Evolutionary conservation across 2,888 invertebrate genomes (phyloP).

Genomic region (Chloromyia formosa): DNA sequence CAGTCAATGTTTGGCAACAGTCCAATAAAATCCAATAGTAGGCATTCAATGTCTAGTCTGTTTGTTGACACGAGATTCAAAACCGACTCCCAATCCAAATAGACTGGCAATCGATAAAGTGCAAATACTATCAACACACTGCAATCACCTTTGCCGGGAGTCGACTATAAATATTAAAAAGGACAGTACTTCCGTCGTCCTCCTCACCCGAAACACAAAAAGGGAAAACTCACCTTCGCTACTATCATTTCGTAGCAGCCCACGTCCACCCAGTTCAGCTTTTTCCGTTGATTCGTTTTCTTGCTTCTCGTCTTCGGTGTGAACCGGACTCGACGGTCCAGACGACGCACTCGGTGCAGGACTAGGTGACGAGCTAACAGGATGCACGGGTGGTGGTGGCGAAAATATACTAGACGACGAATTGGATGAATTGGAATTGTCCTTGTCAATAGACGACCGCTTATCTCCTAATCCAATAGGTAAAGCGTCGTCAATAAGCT

Average conservation of each 20-base stretch:
- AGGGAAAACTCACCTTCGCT: conserved; percentile 59
- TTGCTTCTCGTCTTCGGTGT: conserved; percentile 67
- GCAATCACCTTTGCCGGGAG: not conserved
- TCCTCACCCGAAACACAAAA: not conserved
- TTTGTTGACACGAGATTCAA: not conserved
- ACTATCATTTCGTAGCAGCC: conserved; percentile 54
- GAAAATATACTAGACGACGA: conserved; percentile 50
- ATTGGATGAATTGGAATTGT: conserved; percentile 22
- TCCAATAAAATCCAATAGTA: conserved; percentile 4
- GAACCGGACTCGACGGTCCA: conserved; percentile 64
- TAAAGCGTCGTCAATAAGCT: conserved; percentile 52
- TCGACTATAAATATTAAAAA: too few species aligned
- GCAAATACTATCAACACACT: conserved; percentile 17
- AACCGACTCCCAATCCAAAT: not conserved
- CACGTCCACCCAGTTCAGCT: conserved; percentile 57
- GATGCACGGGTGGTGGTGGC: conserved; percentile 51
- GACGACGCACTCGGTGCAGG: conserved; percentile 62
- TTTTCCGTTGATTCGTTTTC: conserved; percentile 69
- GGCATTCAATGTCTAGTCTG: not conserved
- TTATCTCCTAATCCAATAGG: conserved; percentile 52
- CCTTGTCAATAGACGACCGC: conserved; percentile 57
- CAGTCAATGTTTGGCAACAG: not conserved
- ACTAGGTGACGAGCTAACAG: conserved; percentile 58
- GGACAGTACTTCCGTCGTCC: not conserved
- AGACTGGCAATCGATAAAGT: conserved; percentile 14